Evolutionary conservation across 2,888 invertebrate species (phyloP).

Genomic region (Kryphioiulus occultus): DNA sequence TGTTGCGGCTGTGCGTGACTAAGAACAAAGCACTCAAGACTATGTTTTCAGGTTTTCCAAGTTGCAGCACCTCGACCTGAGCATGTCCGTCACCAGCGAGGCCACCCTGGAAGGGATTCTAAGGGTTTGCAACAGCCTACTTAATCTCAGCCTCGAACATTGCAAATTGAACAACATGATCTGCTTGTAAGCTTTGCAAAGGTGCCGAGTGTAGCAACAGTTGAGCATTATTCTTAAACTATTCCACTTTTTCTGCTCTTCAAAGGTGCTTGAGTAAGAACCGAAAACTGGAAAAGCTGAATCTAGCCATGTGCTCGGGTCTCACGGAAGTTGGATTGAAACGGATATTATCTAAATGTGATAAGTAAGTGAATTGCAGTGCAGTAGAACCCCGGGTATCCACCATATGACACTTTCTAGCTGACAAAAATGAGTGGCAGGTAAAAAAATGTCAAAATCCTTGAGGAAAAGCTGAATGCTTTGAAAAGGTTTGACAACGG

Average conservation of each 20-base stretch:
- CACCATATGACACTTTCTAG: no score
- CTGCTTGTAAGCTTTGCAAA: slow-evolving; percentile 63
- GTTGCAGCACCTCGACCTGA: slow-evolving; percentile 85
- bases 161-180: slow-evolving; percentile 72
- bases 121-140: slow-evolving; percentile 72
- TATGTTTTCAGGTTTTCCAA: slow-evolving; percentile 57
- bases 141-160: slow-evolving; percentile 86
- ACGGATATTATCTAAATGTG: neutral
- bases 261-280: slow-evolving; percentile 72
- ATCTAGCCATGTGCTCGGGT: slow-evolving; percentile 82
- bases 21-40: no score
- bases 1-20: neutral
- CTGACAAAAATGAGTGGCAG: no score
- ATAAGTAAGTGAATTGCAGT: no score
- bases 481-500: no score
- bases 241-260: neutral
- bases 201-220: neutral
- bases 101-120: slow-evolving; percentile 65
- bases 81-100: slow-evolving; percentile 75
- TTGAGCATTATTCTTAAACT: neutral
- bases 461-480: no score
- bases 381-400: no score
- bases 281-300: slow-evolving; percentile 76
- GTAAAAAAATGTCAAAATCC: no score
- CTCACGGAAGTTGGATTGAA: slow-evolving; percentile 72